Conservation (phyloP, 2,797 vertebrate genomes). For the Sebastes oblongus region DNA sequence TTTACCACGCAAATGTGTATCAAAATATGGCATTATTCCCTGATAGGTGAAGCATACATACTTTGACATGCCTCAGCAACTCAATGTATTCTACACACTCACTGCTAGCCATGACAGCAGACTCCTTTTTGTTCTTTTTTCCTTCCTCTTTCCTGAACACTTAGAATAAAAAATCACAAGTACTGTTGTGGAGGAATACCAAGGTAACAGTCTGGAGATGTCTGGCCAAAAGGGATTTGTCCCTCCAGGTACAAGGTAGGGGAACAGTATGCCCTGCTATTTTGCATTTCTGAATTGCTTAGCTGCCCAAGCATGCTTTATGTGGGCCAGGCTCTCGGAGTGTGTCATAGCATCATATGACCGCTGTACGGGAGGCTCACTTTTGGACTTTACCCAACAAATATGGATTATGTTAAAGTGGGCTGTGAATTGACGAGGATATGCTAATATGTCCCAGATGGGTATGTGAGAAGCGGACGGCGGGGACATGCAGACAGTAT, state of each 20-base stretch:
- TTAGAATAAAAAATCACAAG: conserved; percentile 83
- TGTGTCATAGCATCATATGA: conserved; percentile 93
- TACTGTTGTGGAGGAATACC: conserved; percentile 81
- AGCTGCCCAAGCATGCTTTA: conserved; percentile 95
- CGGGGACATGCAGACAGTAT: conserved; percentile 90
- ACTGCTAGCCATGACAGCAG: conserved; percentile 77
- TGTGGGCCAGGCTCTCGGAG: conserved; percentile 87
- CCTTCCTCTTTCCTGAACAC: conserved; percentile 69
- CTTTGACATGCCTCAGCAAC: conserved; percentile 77
- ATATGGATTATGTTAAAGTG: conserved; percentile 99
- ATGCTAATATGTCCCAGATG: conserved; percentile 99
- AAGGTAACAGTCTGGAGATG: conserved; percentile 86
- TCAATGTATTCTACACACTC: conserved; percentile 80
- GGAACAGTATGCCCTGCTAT: conserved; percentile 84
- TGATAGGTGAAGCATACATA: conserved; percentile 80
- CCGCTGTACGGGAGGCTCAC: conserved; percentile 86
- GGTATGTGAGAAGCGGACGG: conserved; percentile 88
- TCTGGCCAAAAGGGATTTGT: conserved; percentile 96
- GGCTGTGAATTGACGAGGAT: conserved; percentile 96
- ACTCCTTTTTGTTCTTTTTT: conserved; percentile 73
- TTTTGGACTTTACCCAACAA: conserved; percentile 98
- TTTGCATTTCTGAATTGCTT: conserved; percentile 99
- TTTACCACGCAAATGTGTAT: conserved; percentile 78
- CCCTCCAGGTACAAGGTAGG: conserved; percentile 88
- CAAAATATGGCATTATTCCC: conserved; percentile 81